Evolutionary conservation across 2,888 invertebrate species (phyloP).

Genomic region (Gortyna flavago): DNA sequence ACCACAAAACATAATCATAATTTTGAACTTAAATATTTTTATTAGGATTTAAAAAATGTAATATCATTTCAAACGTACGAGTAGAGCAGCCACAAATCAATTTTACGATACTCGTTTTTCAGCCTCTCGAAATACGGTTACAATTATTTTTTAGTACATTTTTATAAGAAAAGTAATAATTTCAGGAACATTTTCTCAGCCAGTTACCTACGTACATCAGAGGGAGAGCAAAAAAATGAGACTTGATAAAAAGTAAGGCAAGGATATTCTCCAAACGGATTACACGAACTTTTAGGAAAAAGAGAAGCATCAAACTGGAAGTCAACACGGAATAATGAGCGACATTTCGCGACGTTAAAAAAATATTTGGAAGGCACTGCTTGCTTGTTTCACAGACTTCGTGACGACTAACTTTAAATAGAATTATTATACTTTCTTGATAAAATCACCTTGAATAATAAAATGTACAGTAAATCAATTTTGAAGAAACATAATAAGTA

Average conservation of each 20-base stretch:
- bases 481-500: conserved; percentile 31
- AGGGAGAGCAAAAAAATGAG: conserved; percentile 34
- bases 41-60: conserved; percentile 1
- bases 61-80: conserved; percentile 15
- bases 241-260: conserved; percentile 51
- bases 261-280: conserved; percentile 69
- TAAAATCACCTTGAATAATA: conserved; percentile 61
- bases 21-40: conserved; percentile 18
- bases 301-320: conserved; percentile 71
- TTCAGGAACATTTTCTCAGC: conserved; percentile 21
- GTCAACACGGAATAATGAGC: conserved; percentile 74
- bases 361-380: conserved; percentile 64
- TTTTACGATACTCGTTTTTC: conserved; percentile 39
- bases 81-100: conserved; percentile 40
- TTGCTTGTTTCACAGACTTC: conserved; percentile 62
- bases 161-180: conserved; percentile 35
- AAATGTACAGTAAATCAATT: conserved; percentile 57
- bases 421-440: conserved; percentile 65
- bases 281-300: conserved; percentile 68
- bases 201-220: conserved; percentile 28
- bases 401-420: conserved; percentile 66
- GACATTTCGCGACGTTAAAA: conserved; percentile 64
- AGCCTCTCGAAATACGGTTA: conserved; percentile 31
- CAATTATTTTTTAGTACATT: conserved; percentile 40
- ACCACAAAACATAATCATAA: not conserved